Conservation (phyloP, 2,888 invertebrate species). For the Sipunculus nudus region DNA sequence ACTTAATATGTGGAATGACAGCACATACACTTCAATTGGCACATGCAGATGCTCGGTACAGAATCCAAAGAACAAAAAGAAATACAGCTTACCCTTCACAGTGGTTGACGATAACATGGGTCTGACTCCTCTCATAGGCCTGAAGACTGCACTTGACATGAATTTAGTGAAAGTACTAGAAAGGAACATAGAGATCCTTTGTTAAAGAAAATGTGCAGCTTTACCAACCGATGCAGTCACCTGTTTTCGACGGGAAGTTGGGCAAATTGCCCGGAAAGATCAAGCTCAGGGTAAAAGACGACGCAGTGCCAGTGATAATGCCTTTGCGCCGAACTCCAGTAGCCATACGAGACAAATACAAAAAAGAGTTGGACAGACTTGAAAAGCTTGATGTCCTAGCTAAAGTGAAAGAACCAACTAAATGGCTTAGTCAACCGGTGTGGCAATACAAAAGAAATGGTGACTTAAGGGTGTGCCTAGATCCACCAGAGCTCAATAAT, state of each 20-base stretch:
- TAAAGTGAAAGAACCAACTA: slow-evolving; percentile 30
- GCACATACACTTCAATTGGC: not conserved
- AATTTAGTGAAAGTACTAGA: slow-evolving; percentile 13
- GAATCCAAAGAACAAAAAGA: slow-evolving; percentile 16
- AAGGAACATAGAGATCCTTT: slow-evolving; percentile 9
- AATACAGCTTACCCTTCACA: slow-evolving; percentile 20
- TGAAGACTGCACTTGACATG: slow-evolving; percentile 14
- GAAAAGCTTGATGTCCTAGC: slow-evolving; percentile 21
- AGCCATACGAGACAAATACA: slow-evolving; percentile 10
- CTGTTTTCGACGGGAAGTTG: slow-evolving; percentile 9
- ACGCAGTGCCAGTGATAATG: slow-evolving; percentile 16
- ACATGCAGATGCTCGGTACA: not conserved
- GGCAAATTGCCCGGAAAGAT: slow-evolving; percentile 1
- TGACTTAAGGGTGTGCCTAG: slow-evolving; percentile 35
- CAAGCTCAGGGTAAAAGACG: slow-evolving; percentile 6
- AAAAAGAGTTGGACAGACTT: slow-evolving; percentile 29
- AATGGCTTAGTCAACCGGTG: slow-evolving; percentile 37
- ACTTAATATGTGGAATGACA: slow-evolving; percentile 10
- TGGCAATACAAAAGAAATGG: slow-evolving; percentile 28
- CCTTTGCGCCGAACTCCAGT: slow-evolving; percentile 10
- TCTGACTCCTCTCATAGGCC: slow-evolving; percentile 15
- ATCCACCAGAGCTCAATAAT: slow-evolving; percentile 37
- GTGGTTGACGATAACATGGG: slow-evolving; percentile 14
- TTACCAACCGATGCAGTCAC: no score
- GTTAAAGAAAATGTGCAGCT: no score